phyloP scores from a whole-genome alignment of 2,797 vertebrate genomes.

The Graptemys geographica region DNA sequence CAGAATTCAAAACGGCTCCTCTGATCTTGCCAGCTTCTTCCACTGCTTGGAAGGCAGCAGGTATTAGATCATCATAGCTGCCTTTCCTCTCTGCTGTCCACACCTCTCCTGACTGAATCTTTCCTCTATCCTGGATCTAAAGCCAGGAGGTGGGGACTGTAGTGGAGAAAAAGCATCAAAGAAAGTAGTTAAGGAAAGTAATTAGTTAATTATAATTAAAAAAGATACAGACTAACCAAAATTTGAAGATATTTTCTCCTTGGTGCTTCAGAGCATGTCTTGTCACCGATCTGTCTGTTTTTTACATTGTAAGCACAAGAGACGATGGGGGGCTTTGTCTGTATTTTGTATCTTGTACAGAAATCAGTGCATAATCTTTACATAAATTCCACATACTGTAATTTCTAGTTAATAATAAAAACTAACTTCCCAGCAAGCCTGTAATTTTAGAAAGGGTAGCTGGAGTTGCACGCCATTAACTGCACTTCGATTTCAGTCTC shows the following conservation, averaged over 20 bases:
- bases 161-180: neutral
- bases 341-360: neutral
- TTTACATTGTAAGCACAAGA: neutral
- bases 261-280: rapidly evolving
- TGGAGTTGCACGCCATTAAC: neutral
- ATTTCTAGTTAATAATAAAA: neutral
- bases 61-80: rapidly evolving
- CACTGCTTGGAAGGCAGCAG: neutral
- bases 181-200: neutral
- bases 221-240: neutral
- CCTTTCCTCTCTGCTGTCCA: neutral
- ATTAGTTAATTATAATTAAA: neutral
- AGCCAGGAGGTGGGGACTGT: too few relatives aligned
- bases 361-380: neutral
- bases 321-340: neutral
- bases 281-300: neutral
- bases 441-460: neutral
- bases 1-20: neutral
- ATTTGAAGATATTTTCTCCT: neutral
- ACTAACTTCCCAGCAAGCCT: neutral
- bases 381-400: neutral
- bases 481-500: rapidly evolving
- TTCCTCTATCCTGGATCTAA: neutral
- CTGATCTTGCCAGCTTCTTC: rapidly evolving
- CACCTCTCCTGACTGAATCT: rapidly evolving